These are phyloP conservation scores for Yponomeuta sedellus DNA, from an alignment of 2,888 invertebrate genomes.

Conservation along the genomic window DNA sequence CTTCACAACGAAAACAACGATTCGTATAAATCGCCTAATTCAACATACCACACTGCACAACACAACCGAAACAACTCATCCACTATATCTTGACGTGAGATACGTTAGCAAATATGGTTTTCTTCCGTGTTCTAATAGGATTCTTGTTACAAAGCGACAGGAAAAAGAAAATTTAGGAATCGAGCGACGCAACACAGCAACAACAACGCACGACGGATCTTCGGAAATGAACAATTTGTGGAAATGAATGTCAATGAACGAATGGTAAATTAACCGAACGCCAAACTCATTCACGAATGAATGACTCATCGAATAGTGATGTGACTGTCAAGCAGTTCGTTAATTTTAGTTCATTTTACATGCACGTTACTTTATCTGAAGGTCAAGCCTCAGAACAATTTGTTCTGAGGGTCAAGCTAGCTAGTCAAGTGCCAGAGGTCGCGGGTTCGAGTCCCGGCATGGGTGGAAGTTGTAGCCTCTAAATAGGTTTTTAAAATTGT, in stretches of 20 bases:
- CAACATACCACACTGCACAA: not conserved
- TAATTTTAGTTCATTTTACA: too few relatives aligned
- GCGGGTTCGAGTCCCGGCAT: too few relatives aligned
- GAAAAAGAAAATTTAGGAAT: not conserved
- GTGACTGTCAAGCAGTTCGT: too few relatives aligned
- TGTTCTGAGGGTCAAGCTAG: too few relatives aligned
- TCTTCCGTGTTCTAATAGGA: not conserved
- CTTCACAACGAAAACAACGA: slow-evolving; percentile 23
- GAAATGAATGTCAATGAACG: too few relatives aligned
- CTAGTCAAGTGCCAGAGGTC: too few relatives aligned
- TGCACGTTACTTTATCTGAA: too few relatives aligned
- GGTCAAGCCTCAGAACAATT: too few relatives aligned
- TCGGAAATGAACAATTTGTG: too few relatives aligned
- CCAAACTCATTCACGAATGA: not conserved
- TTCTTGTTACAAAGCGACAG: not conserved
- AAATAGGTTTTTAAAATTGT: too few relatives aligned
- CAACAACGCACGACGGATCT: not conserved
- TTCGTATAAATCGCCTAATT: slow-evolving; percentile 1
- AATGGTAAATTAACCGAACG: not conserved
- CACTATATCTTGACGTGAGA: slow-evolving; percentile 1
- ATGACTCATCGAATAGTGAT: not conserved
- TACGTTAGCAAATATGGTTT: not conserved
- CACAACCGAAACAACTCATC: not conserved
- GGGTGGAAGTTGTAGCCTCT: too few relatives aligned
- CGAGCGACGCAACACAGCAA: slow-evolving; percentile 7